Evolutionary conservation across 1,140 invertebrate genomes (phyloP).

Genomic region (Venturia canescens): DNA sequence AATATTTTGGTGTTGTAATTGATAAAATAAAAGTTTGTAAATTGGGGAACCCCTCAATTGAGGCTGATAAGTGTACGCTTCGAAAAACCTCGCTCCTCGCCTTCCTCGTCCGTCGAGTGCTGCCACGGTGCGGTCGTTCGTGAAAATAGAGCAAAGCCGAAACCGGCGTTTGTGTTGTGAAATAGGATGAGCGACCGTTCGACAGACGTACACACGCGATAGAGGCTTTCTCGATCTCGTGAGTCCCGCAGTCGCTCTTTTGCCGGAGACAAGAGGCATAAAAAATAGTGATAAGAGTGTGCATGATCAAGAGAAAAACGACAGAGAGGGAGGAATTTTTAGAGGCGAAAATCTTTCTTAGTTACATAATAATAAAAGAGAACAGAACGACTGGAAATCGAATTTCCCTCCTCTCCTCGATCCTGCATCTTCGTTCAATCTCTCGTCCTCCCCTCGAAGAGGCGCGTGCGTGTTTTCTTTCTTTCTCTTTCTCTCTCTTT

Average conservation of each 20-base stretch:
- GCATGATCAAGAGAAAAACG: neutral
- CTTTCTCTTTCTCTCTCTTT: neutral
- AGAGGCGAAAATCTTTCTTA: no score
- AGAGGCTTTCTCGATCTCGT: neutral
- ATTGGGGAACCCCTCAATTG: no score
- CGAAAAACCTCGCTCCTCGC: no score
- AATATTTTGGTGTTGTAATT: no score
- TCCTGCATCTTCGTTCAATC: neutral
- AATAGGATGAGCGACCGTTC: slow-evolving; percentile 26
- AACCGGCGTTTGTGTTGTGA: slow-evolving; percentile 17
- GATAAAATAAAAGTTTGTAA: no score
- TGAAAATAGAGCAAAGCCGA: neutral
- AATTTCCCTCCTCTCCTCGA: neutral
- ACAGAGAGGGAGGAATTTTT: no score
- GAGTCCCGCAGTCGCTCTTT: neutral
- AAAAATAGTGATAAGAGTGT: neutral
- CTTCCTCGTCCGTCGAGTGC: slow-evolving; percentile 2
- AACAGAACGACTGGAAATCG: neutral
- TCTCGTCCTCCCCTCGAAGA: neutral
- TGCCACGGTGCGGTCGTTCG: slow-evolving; percentile 29
- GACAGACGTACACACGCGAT: neutral
- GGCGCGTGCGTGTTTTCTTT: neutral
- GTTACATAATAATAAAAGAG: neutral
- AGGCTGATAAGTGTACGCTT: no score
- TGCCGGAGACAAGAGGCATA: neutral